Evolutionary conservation across 2,797 vertebrate genomes (phyloP), one percentile per base, ranked within the genome.

Genomic region (Paramormyrops hopkinsi): DNA sequence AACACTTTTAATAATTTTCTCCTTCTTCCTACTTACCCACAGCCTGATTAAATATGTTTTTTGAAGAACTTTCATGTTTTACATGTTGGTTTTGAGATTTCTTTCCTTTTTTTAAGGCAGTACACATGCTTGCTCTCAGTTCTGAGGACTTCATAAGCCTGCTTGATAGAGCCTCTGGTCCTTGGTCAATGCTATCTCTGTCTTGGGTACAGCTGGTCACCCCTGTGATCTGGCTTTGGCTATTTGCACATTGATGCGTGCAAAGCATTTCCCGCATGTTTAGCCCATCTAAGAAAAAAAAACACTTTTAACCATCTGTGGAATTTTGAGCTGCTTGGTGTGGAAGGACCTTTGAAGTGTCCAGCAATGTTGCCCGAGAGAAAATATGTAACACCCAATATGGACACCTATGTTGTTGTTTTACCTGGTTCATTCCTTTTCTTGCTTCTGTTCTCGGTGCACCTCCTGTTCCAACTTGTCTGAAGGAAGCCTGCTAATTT

Each of bases 1-100:
- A 41, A 62, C 82, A 19, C 51, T 51, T 90, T 62, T 83, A 88
- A 84, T 88, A 89, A 88, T 33, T 89, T 41, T 62, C 65, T 54
- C 37, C 65, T 50, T 89, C 86, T 48, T 33, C 65, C 51, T 65
- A 50, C 51, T 48, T 48, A 79, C 53, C 50, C 82, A 88, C 79
- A 84, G 69, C 89, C 88, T 88, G 83, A 90, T 88, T 37, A 84
- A 90, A 90, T 65, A n/a, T 88, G 25, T 14, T 37, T 48, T 51
- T 41, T 50, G 22, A 62, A 76, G 29, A 8, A 56, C 51, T 50
- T 79, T 89, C 41, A 90, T 88, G 53, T 88, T 37, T 82, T 17
- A 62, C 41, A 79, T 79, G 41, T 44, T 79, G 73, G 51, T 76
- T 86, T 56, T 51, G 37, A n/a, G 14, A 82, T 22, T 54, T 89